Base-by-base conservation (phyloP, 2,113 vertebrate genomes). In the Argyrosomus japonicus region DNA sequence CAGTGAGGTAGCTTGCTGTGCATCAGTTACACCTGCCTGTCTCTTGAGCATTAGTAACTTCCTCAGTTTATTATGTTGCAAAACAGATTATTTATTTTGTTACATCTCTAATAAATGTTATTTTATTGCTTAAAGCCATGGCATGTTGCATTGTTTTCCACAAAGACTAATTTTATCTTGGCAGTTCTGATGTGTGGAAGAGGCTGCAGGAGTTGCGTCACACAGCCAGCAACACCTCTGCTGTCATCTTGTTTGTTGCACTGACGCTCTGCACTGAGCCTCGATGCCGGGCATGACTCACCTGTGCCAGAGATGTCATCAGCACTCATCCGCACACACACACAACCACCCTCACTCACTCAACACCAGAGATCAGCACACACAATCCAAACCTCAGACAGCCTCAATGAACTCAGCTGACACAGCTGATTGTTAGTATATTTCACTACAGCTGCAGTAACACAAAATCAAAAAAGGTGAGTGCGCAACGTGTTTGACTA, bases 41-140 rank as follows among this genome's bases (percentile, higher is more conserved):
- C 68, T 86, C 77, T 84, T 85, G 73, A 91, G 71, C 84, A 87
- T 92, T 88, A 82, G 75, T 81, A 79, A 88, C 82, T 65, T 90
- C 87, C 58, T 93, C 77, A 86, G 90, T 96, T 96, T 95, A 92
- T 94, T 96, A 95, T 94, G 95, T 96, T 96, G 95, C 95, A 95
- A 94, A 97, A 95, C 96, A 97, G 96, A 99, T 97, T 96, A 97
- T 97, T 97, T 98, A 98, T 97, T 98, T 97, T 97, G 96, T 97
- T 97, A 96, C 96, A 96, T 95, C 95, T 93, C 94, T 40, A 98
- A 97, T 97, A 98, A 97, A 98, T 96, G 93, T 96, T 97, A 97
- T 97, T 97, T 97, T 97, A 96, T 95, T 95, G 95, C 95, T 96
- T 96, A 94, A 83, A 88, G 64, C 43, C 18, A 17, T n/a, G 4